Percentiles rank a stretch among this genome's conserved stretches.
phyloP scores from a whole-genome alignment of 2,888 invertebrate species.

The Zhuqinia jingwanae region DNA sequence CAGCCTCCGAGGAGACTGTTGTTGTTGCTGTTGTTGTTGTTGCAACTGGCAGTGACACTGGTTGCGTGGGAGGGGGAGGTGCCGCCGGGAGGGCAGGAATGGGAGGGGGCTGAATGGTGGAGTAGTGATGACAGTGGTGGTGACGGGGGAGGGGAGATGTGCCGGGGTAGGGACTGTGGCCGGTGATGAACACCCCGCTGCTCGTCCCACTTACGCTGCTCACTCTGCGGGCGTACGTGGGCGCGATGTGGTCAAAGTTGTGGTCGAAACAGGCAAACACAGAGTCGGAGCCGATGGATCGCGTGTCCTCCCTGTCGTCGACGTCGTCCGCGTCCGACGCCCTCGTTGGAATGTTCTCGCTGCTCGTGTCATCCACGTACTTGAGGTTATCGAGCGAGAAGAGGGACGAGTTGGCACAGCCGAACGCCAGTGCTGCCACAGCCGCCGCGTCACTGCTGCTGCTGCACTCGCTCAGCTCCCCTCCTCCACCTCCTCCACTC shows the following conservation, averaged over 20 bases:
- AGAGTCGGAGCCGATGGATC: slow-evolving; percentile 87
- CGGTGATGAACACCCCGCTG: slow-evolving; percentile 47
- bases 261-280: slow-evolving; percentile 83
- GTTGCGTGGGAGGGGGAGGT: background rate
- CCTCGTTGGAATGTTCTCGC: slow-evolving; percentile 78
- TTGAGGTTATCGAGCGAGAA: slow-evolving; percentile 75
- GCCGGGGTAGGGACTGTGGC: background rate
- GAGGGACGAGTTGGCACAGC: slow-evolving; percentile 47
- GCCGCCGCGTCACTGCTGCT: slow-evolving; percentile 31
- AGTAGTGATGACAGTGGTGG: slow-evolving; percentile 19
- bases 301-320: slow-evolving; percentile 85
- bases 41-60: slow-evolving; percentile 12
- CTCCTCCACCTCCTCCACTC: slow-evolving; percentile 27
- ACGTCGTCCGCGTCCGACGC: slow-evolving; percentile 72
- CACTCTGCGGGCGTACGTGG: slow-evolving; percentile 53
- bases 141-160: slow-evolving; percentile 47
- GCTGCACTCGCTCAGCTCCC: slow-evolving; percentile 20
- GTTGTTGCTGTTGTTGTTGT: too few species aligned
- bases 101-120: background rate
- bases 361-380: slow-evolving; percentile 78
- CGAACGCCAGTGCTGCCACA: slow-evolving; percentile 14
- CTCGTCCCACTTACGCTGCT: slow-evolving; percentile 65
- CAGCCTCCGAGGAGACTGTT: too few species aligned
- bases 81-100: too few species aligned
- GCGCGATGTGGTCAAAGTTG: slow-evolving; percentile 70